Conservation (phyloP, 2,797 vertebrate genomes). For the Momotus momota region DNA sequence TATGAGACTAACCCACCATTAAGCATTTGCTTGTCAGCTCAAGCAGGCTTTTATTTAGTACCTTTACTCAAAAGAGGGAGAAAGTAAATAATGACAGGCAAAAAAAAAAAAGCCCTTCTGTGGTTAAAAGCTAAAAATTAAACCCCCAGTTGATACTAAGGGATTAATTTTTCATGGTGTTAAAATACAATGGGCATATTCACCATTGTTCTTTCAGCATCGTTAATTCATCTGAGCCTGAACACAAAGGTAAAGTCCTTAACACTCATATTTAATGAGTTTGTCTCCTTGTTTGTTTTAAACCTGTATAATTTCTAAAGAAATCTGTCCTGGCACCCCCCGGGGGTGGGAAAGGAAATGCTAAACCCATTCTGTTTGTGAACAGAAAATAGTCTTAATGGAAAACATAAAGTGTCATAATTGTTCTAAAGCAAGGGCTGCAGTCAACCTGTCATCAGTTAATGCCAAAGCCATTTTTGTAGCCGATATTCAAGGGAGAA, state of each 20-base stretch:
- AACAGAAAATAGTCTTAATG: not conserved
- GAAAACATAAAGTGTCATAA: not conserved
- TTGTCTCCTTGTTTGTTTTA: not conserved
- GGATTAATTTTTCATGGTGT: not conserved
- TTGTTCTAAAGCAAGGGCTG: not conserved
- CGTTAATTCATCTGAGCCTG: not conserved
- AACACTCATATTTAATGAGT: not conserved
- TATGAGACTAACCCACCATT: not conserved
- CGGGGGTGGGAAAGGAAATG: not conserved
- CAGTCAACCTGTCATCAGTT: not conserved
- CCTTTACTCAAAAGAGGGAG: not conserved
- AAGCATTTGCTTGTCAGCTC: not conserved
- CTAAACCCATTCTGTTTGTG: not conserved
- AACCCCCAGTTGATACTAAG: not conserved
- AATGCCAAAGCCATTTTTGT: not conserved
- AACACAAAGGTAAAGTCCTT: not conserved
- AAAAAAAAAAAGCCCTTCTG: not conserved
- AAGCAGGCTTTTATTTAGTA: not conserved
- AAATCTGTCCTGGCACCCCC: not conserved
- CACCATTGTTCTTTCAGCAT: not conserved
- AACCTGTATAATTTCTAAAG: not conserved
- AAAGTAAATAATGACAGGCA: not conserved
- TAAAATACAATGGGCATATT: not conserved
- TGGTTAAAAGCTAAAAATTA: not conserved
- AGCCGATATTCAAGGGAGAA: not conserved